Evolutionary conservation across 2,797 vertebrate species (phyloP).

Genomic region (Sparus aurata): DNA sequence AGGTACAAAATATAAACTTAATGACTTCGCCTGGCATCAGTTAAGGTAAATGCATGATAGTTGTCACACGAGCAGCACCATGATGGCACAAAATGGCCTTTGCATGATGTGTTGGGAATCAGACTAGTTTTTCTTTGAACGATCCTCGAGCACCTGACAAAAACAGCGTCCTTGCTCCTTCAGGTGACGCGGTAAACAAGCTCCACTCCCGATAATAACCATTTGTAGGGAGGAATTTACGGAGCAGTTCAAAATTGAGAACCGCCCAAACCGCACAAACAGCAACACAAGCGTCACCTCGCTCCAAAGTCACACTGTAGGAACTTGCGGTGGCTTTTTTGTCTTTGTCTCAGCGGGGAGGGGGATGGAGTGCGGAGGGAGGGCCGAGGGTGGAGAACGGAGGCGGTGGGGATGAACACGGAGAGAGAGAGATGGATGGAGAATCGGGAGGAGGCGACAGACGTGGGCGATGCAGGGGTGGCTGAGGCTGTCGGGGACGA

Average conservation of each 20-base stretch:
- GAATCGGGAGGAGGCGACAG: slow-evolving; percentile 71
- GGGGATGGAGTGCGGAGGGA: slow-evolving; percentile 23
- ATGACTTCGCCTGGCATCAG: slow-evolving; percentile 8
- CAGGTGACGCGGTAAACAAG: slow-evolving; percentile 4
- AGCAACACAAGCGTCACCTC: slow-evolving; percentile 2
- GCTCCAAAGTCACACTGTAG: slow-evolving; percentile 45
- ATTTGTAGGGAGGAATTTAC: slow-evolving; percentile 24
- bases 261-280: background rate
- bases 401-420: slow-evolving; percentile 35
- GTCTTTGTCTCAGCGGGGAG: slow-evolving; percentile 66
- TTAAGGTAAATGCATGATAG: slow-evolving; percentile 16
- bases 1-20: slow-evolving; percentile 14
- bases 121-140: slow-evolving; percentile 4
- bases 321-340: slow-evolving; percentile 54
- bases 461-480: slow-evolving; percentile 72
- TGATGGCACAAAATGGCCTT: slow-evolving; percentile 4
- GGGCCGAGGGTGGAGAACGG: slow-evolving; percentile 18
- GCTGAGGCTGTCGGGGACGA: slow-evolving; percentile 63
- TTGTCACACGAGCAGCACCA: slow-evolving; percentile 8
- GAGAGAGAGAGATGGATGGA: slow-evolving; percentile 74
- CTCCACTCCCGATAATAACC: slow-evolving; percentile 1
- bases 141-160: slow-evolving; percentile 3
- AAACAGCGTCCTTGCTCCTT: slow-evolving; percentile 7
- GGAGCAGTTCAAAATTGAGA: background rate
- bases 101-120: slow-evolving; percentile 16